Evolutionary conservation across 2,797 vertebrate genomes (phyloP), one percentile per base, ranked within the genome.

Genomic region (Etheostoma nigrum): DNA sequence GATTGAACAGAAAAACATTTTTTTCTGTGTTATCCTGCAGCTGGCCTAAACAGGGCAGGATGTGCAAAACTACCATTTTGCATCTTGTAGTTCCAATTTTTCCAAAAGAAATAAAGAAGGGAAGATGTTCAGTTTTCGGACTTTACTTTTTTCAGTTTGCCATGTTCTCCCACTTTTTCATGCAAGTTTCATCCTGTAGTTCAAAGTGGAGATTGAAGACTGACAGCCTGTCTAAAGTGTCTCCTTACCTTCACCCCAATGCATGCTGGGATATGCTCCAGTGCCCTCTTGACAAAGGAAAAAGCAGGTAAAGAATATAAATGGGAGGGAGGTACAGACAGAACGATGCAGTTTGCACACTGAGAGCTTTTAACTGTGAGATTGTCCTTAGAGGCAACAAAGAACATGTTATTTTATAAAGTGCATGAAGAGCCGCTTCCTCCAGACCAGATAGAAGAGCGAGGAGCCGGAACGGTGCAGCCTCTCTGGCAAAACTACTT

Each of bases 221-320:
- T 79, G 76, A 66, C 81, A 86, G 84, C 79, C 81, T 81, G 78
- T 89, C 88, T 55, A 40, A 81, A 68, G 53, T 83, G 78, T 79
- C 79, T 83, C 45, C 76, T 64, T 36, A 49, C 68, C 61, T 79
- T 83, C 88, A 74, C 54, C 44, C 82, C 68, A 72, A 18, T 83
- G 84, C 77, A 87, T 82, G 68, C 86, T 88, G 85, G 79, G 91
- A 88, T 91, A 83, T 80, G 87, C 89, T 89, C 70, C 82, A 79
- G 13, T 87, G 78, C 81, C 59, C 67, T 48, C 49, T 45, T 85
- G 90, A 89, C 89, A 88, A 85, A 57, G 70, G 72, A 63, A 69
- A 69, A 64, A 61, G 52, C 68, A 55, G 67, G 80, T 69, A 76
- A 74, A 76, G 88, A 90, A 91, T 89, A 83, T 79, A 63, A 89